phyloP scores from a whole-genome alignment of 2,797 vertebrate genomes.

The Dromococcyx pavoninus region DNA sequence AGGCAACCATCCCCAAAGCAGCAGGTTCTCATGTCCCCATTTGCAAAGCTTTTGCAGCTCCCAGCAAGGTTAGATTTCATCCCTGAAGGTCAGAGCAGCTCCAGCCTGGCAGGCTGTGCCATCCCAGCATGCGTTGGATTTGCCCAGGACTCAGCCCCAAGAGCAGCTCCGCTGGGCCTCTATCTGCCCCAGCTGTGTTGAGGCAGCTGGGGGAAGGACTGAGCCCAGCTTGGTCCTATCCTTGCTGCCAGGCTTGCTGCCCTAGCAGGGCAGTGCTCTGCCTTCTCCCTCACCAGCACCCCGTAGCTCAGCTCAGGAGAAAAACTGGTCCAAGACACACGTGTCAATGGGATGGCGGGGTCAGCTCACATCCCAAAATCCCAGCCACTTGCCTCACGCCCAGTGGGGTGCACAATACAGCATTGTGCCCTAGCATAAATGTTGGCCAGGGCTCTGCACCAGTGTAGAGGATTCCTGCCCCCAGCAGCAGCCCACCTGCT shows the following conservation, averaged over 20 bases:
- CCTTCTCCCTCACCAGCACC: background rate
- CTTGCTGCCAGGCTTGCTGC: background rate
- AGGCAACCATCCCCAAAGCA: background rate
- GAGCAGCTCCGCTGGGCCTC: background rate
- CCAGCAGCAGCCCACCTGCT: background rate
- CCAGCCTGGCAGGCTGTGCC: conserved; percentile 18
- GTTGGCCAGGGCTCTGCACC: background rate
- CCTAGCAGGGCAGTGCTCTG: background rate
- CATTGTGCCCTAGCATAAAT: background rate
- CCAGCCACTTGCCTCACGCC: accelerated
- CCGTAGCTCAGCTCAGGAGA: background rate
- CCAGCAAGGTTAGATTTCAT: conserved; percentile 35
- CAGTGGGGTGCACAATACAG: background rate
- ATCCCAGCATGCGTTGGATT: background rate
- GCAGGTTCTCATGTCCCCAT: background rate
- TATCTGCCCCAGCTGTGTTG: background rate
- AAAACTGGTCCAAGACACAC: background rate
- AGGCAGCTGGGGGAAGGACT: accelerated
- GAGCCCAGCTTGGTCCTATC: background rate
- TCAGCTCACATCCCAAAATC: background rate
- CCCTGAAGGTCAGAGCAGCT: conserved; percentile 41
- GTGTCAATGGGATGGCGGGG: background rate
- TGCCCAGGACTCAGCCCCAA: background rate
- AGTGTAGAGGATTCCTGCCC: background rate
- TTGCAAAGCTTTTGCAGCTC: background rate